phyloP scores from a whole-genome alignment of 2,797 vertebrate genomes.

The Enteromius treurensis region DNA sequence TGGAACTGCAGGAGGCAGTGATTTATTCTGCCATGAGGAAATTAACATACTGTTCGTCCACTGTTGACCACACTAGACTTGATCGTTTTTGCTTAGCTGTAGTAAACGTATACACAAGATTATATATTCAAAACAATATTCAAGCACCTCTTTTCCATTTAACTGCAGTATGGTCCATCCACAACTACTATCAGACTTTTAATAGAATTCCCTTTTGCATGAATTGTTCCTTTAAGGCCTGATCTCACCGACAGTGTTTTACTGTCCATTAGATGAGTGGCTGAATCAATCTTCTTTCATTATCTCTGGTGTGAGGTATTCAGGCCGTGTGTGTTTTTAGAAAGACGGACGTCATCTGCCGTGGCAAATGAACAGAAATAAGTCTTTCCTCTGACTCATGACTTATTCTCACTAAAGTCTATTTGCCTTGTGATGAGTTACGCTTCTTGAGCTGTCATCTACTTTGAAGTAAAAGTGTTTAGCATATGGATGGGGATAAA shows the following conservation, averaged over 20 bases:
- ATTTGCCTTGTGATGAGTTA: conserved; percentile 26
- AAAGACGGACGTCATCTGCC: conserved; percentile 38
- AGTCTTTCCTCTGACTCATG: conserved; percentile 35
- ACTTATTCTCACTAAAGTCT: conserved; percentile 38
- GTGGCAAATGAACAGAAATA: conserved; percentile 39
- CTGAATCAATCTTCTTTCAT: conserved; percentile 51
- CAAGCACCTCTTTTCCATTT: not conserved
- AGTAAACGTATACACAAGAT: not conserved
- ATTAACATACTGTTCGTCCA: conserved; percentile 54
- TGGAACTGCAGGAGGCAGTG: conserved; percentile 56
- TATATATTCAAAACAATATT: not conserved
- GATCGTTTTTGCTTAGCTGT: not conserved
- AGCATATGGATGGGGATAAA: conserved; percentile 1
- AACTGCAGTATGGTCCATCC: not conserved
- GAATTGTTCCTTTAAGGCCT: conserved; percentile 21
- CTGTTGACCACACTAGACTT: conserved; percentile 3
- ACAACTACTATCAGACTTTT: not conserved
- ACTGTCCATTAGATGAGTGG: conserved; percentile 36
- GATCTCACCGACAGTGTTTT: conserved; percentile 29
- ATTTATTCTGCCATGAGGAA: conserved; percentile 56
- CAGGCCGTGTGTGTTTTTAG: conserved; percentile 42
- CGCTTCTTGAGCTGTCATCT: conserved; percentile 11
- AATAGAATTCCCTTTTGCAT: not conserved
- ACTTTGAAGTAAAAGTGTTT: conserved; percentile 28
- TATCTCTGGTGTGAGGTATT: conserved; percentile 47